Evolutionary conservation across 2,888 invertebrate genomes (phyloP).

Genomic region (Dryococelus australis): DNA sequence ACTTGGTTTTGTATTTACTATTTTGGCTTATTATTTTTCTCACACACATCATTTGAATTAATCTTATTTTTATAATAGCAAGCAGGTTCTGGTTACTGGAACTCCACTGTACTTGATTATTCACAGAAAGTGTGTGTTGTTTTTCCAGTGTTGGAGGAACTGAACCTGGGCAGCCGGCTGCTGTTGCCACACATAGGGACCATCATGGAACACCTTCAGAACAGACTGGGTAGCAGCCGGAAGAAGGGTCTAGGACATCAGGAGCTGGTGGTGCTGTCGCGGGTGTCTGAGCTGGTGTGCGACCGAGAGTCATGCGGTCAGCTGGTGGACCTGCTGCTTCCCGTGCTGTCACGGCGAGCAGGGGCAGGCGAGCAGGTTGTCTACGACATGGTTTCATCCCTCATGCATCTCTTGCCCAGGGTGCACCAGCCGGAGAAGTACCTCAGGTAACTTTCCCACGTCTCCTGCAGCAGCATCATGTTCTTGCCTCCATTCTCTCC

Average conservation of each 20-base stretch:
- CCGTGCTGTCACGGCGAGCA: slow-evolving; percentile 73
- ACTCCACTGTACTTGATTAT: background rate
- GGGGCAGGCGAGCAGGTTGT: slow-evolving; percentile 72
- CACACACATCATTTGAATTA: too few relatives aligned
- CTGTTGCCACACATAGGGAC: slow-evolving; percentile 75
- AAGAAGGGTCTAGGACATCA: slow-evolving; percentile 68
- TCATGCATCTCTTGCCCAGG: slow-evolving; percentile 77
- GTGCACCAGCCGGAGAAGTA: slow-evolving; percentile 71
- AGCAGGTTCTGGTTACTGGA: background rate
- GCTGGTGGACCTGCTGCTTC: slow-evolving; percentile 73
- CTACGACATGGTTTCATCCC: slow-evolving; percentile 73
- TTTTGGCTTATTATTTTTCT: too few relatives aligned
- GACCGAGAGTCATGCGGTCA: slow-evolving; percentile 73
- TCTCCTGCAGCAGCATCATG: too few relatives aligned
- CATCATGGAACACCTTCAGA: slow-evolving; percentile 74
- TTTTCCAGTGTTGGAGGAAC: slow-evolving; percentile 55
- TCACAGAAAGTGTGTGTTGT: background rate
- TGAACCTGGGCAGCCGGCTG: slow-evolving; percentile 77
- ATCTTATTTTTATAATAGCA: too few relatives aligned
- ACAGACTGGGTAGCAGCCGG: slow-evolving; percentile 66
- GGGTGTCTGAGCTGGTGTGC: slow-evolving; percentile 77
- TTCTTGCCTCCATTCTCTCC: too few relatives aligned
- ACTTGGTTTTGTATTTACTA: too few relatives aligned
- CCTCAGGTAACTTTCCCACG: slow-evolving; percentile 59
- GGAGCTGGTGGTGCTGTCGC: slow-evolving; percentile 76